A percentile compares a stretch with the other conserved stretches of the same genome.
Evolutionary conservation across 1,140 invertebrate species (phyloP).

Genomic region (Brachionus manjavacas): DNA sequence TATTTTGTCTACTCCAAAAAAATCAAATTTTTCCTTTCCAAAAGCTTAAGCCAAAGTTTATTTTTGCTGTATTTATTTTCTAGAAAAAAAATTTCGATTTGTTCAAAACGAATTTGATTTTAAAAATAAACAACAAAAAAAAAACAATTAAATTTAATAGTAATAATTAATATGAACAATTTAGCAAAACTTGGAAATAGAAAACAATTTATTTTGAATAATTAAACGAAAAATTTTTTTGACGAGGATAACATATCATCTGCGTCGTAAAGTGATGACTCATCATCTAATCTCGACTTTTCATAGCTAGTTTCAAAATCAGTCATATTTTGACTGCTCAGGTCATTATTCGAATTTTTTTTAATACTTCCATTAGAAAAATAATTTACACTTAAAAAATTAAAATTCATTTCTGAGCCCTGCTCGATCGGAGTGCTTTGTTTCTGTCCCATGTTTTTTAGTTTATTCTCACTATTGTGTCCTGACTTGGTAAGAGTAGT

Average conservation of each 20-base stretch:
- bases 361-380: not conserved
- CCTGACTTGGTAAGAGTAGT: not conserved
- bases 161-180: not conserved
- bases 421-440: constrained; percentile 12
- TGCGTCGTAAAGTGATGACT: constrained; percentile 19
- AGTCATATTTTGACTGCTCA: constrained; percentile 26
- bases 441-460: not conserved
- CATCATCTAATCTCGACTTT: constrained; percentile 10
- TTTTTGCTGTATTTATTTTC: too few species aligned
- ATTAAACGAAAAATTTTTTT: constrained; percentile 33
- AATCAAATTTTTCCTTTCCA: too few species aligned
- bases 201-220: constrained; percentile 6
- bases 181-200: not conserved
- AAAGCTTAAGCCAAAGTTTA: too few species aligned
- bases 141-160: not conserved
- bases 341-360: constrained; percentile 10
- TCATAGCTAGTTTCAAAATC: constrained; percentile 1
- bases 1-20: too few species aligned
- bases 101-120: not conserved
- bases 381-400: constrained; percentile 21
- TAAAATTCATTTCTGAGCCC: not conserved
- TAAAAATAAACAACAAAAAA: not conserved
- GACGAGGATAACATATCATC: constrained; percentile 23
- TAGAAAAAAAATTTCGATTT: not conserved
- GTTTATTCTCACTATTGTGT: not conserved